Evolutionary conservation across 2,888 invertebrate species (phyloP).

Genomic region (Drosophila gaucha): DNA sequence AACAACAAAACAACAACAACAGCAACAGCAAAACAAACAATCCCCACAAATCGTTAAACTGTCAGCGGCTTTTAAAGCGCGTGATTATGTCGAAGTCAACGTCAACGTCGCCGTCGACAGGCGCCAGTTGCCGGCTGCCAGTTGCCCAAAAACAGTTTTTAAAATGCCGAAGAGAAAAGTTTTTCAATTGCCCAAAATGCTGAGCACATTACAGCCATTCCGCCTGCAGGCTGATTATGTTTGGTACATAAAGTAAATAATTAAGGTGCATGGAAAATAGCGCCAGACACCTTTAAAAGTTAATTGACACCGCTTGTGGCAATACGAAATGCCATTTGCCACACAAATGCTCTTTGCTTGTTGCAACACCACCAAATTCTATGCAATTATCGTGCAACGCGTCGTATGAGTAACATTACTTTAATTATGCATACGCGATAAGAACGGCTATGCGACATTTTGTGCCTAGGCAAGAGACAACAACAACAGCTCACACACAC

Average conservation of each 20-base stretch:
- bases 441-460: constrained; percentile 59
- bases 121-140: constrained; percentile 59
- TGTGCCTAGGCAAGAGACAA: too few species aligned
- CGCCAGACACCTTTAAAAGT: constrained; percentile 15
- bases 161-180: constrained; percentile 61
- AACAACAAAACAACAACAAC: constrained; percentile 41
- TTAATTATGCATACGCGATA: constrained; percentile 69
- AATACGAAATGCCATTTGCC: constrained; percentile 9
- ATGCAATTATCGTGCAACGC: constrained; percentile 58
- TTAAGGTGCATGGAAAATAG: constrained; percentile 27
- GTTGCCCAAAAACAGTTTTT: constrained; percentile 54
- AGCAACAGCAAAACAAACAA: constrained; percentile 69
- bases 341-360: constrained; percentile 25
- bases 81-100: constrained; percentile 73
- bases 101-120: constrained; percentile 57
- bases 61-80: constrained; percentile 82
- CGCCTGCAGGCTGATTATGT: constrained; percentile 25
- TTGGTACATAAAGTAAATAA: constrained; percentile 37
- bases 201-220: constrained; percentile 29
- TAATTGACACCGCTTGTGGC: constrained; percentile 35
- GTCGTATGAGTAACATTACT: constrained; percentile 75
- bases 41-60: constrained; percentile 83
- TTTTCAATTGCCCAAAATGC: constrained; percentile 68
- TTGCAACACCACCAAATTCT: constrained; percentile 44
- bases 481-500: not conserved